Conservation (phyloP, 2,113 vertebrate species). For the Naja naja region DNA sequence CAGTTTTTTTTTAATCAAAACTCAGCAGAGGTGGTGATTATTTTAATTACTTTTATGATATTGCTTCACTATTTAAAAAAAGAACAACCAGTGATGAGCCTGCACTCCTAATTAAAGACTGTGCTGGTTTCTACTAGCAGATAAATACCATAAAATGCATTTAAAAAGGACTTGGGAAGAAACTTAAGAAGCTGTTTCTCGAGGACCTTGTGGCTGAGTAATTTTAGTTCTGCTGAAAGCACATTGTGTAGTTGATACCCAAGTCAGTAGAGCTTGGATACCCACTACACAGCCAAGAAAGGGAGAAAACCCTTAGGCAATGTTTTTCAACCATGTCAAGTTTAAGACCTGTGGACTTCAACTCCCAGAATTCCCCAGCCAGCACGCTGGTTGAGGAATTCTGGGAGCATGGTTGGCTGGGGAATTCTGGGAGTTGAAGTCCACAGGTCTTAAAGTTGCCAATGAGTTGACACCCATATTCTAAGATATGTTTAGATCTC, state of each 20-base stretch:
- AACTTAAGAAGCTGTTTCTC: not conserved
- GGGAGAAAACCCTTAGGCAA: not conserved
- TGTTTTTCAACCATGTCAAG: not conserved
- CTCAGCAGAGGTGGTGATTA: not conserved
- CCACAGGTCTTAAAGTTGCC: not conserved
- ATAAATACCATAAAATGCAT: not conserved
- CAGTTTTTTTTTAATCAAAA: not conserved
- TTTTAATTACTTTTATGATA: constrained; percentile 17
- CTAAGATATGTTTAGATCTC: not conserved
- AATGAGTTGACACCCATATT: not conserved
- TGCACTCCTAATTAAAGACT: not conserved
- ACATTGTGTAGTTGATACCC: not conserved
- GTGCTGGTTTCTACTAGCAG: not conserved
- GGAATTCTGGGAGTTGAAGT: not conserved
- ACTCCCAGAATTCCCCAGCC: not conserved
- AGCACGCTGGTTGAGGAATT: not conserved
- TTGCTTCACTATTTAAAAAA: not conserved
- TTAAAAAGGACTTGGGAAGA: not conserved
- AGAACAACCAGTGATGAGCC: not conserved
- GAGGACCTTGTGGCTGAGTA: not conserved
- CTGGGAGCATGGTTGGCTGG: not conserved
- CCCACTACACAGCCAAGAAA: not conserved
- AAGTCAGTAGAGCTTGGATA: not conserved
- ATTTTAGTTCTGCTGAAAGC: not conserved
- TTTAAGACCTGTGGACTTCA: not conserved